phyloP scores from a whole-genome alignment of 2,888 invertebrate species.

The Monopis laevigella region DNA sequence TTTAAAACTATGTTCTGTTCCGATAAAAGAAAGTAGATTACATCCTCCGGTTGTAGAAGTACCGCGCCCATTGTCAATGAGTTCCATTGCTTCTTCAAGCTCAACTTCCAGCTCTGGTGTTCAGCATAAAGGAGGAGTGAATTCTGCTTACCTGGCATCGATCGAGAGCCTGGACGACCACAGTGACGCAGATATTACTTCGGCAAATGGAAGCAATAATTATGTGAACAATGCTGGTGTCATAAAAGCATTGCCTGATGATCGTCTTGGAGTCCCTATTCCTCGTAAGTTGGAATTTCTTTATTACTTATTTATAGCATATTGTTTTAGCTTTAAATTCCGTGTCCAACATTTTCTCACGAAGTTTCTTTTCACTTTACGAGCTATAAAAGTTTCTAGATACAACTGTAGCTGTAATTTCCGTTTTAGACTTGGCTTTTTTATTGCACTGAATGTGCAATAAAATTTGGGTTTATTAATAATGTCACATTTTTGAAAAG shows the following conservation, averaged over 20 bases:
- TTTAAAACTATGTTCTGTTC: constrained; percentile 42
- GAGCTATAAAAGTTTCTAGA: too few species aligned
- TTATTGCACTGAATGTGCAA: too few species aligned
- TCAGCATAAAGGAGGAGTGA: constrained; percentile 70
- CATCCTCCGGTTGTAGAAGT: constrained; percentile 65
- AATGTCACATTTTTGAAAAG: too few species aligned
- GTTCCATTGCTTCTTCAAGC: constrained; percentile 80
- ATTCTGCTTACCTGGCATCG: constrained; percentile 85
- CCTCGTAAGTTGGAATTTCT: constrained; percentile 56
- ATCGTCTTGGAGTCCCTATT: constrained; percentile 35
- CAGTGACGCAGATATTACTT: constrained; percentile 74
- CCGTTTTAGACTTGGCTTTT: too few species aligned
- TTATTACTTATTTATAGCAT: too few species aligned
- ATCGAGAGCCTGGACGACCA: constrained; percentile 88
- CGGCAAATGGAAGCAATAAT: constrained; percentile 52
- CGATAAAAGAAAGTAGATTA: constrained; percentile 56
- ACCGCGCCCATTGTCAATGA: constrained; percentile 76
- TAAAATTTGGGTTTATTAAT: too few species aligned
- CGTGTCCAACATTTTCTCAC: too few species aligned
- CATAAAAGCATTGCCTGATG: constrained; percentile 30
- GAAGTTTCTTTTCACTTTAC: too few species aligned
- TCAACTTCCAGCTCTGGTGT: constrained; percentile 71
- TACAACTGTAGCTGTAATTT: too few species aligned
- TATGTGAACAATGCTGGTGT: constrained; percentile 50
- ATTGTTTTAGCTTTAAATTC: too few species aligned